phyloP scores from a whole-genome alignment of 2,113 vertebrate species.

The Paraplagusia blochii region DNA sequence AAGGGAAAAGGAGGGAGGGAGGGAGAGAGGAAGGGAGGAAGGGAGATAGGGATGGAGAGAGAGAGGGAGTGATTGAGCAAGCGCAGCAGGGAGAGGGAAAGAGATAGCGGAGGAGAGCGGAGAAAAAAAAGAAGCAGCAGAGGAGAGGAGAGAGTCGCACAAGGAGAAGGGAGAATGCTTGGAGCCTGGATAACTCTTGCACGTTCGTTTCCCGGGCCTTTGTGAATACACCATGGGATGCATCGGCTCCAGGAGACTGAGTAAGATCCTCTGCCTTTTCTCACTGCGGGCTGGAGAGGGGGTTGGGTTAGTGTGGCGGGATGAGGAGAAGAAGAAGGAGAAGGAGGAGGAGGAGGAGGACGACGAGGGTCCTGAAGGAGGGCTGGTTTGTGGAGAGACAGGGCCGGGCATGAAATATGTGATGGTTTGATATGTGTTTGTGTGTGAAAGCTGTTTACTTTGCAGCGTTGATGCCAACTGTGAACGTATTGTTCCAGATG shows the following conservation, averaged over 20 bases:
- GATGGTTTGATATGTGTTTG: conserved; percentile 7
- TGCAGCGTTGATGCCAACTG: conserved; percentile 25
- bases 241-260: conserved; percentile 81
- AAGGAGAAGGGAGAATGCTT: conserved; percentile 77
- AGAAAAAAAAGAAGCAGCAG: conserved; percentile 50
- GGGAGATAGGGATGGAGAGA: conserved; percentile 40
- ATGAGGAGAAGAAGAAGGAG: conserved; percentile 2
- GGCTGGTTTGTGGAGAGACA: conserved; percentile 23
- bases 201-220: conserved; percentile 79
- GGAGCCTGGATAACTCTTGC: conserved; percentile 77
- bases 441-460: conserved; percentile 17
- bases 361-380: conserved; percentile 47
- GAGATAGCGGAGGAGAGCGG: conserved; percentile 23
- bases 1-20: conserved; percentile 38
- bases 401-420: conserved; percentile 18
- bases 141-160: conserved; percentile 57
- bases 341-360: conserved; percentile 21
- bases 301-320: background rate
- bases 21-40: conserved; percentile 40
- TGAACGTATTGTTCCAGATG: conserved; percentile 32
- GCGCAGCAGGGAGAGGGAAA: conserved; percentile 14
- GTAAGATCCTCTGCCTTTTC: conserved; percentile 71
- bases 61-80: conserved; percentile 40
- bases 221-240: conserved; percentile 84
- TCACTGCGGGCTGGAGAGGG: conserved; percentile 42